These are phyloP conservation scores for Trachemys scripta DNA, from an alignment of 2,113 vertebrate genomes.

Conservation along the genomic window DNA sequence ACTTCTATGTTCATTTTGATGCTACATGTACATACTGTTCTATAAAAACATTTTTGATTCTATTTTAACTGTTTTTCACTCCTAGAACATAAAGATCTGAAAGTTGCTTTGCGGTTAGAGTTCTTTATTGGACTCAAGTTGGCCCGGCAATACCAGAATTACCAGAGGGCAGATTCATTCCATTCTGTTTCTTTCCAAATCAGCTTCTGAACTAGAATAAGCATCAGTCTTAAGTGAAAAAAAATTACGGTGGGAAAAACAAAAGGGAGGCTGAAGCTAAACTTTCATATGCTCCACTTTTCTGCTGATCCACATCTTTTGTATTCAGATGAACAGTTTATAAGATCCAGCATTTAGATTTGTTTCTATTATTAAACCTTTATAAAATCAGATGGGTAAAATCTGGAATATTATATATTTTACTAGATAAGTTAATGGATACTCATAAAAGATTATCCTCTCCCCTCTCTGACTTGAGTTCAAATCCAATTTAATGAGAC, in stretches of 20 bases:
- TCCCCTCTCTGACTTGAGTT: conserved; percentile 22
- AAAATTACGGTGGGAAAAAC: conserved; percentile 9
- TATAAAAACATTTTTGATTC: not conserved
- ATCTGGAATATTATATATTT: conserved; percentile 44
- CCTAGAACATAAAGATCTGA: not conserved
- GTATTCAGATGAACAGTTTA: conserved; percentile 52
- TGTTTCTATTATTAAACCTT: conserved; percentile 21
- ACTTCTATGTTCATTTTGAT: not conserved
- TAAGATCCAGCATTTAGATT: conserved; percentile 46
- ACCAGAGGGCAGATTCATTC: conserved; percentile 48
- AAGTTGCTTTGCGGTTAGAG: not conserved
- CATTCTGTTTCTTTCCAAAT: conserved; percentile 56
- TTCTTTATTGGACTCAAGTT: conserved; percentile 25
- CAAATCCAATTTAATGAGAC: conserved; percentile 50
- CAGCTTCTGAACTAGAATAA: conserved; percentile 68
- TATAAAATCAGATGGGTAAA: conserved; percentile 41
- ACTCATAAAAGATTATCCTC: conserved; percentile 34
- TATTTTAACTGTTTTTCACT: conserved; percentile 7
- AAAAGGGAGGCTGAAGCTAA: conserved; percentile 28
- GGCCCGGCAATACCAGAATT: conserved; percentile 50
- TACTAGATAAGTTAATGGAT: conserved; percentile 27
- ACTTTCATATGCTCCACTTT: conserved; percentile 49
- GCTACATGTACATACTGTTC: not conserved
- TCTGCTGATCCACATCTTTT: conserved; percentile 64
- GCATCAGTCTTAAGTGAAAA: conserved; percentile 47